A percentile compares a stretch with the other conserved stretches of the same genome.
These are phyloP conservation scores for Caligus rogercresseyi DNA, from an alignment of 1,140 invertebrate genomes.

Conservation along the genomic window DNA sequence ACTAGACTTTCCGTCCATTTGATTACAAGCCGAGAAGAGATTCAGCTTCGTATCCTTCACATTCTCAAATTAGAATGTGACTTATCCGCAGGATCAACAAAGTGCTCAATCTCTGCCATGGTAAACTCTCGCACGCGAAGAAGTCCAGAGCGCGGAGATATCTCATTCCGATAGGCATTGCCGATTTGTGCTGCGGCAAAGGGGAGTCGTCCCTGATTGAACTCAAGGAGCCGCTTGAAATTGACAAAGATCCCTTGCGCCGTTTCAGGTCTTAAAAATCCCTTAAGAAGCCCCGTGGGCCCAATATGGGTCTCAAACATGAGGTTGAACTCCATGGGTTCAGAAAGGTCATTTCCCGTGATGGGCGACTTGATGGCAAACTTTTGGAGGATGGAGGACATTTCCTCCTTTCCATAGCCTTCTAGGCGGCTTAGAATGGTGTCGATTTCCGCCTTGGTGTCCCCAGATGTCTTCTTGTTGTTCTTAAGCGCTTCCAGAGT, in stretches of 20 bases:
- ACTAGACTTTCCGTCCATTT: constrained; percentile 47
- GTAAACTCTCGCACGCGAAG: constrained; percentile 92
- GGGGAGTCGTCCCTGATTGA: constrained; percentile 87
- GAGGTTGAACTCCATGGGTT: constrained; percentile 92
- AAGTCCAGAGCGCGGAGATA: constrained; percentile 89
- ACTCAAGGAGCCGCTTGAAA: constrained; percentile 87
- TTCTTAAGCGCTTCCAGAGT: constrained; percentile 69
- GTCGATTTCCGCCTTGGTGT: constrained; percentile 46
- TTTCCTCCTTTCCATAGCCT: constrained; percentile 70
- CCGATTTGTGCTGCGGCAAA: constrained; percentile 87
- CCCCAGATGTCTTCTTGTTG: constrained; percentile 59
- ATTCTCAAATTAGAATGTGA: constrained; percentile 72
- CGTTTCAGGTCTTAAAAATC: constrained; percentile 85
- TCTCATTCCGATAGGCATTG: constrained; percentile 96
- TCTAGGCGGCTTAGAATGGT: constrained; percentile 63
- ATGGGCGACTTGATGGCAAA: constrained; percentile 86
- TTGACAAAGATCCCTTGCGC: constrained; percentile 99
- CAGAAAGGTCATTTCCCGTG: constrained; percentile 79
- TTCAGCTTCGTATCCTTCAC: constrained; percentile 35
- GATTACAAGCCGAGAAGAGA: constrained; percentile 85
- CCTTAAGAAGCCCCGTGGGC: constrained; percentile 76
- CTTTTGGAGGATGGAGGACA: constrained; percentile 59
- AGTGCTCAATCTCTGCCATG: constrained; percentile 99
- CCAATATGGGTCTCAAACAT: constrained; percentile 98
- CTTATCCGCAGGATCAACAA: constrained; percentile 80